These are phyloP conservation scores for Hydractinia echinata DNA, from an alignment of 30 jellyfish, hydroid and myxozoan genomes.

Conservation along the genomic window DNA sequence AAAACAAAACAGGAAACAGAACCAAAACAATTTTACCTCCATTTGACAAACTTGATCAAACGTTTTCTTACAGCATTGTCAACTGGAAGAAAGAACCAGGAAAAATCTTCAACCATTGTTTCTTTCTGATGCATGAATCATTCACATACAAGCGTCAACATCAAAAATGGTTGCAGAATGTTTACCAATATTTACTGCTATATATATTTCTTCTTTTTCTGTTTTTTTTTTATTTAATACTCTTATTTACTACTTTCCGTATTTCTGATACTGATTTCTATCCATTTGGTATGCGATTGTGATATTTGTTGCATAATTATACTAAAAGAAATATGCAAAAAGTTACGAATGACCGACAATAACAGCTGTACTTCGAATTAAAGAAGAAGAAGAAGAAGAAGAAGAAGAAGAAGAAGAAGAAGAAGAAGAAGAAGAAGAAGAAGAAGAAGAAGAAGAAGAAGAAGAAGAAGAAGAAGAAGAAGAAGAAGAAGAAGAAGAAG, in stretches of 20 bases:
- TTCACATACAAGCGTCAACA: too few species aligned
- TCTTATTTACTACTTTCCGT: too few species aligned
- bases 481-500: constrained; percentile 58
- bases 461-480: constrained; percentile 61
- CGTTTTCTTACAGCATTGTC: constrained; percentile 1
- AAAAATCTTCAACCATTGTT: not conserved
- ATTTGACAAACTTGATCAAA: not conserved
- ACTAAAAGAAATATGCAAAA: not conserved
- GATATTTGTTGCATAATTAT: not conserved
- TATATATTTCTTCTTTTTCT: too few species aligned
- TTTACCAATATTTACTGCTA: too few species aligned
- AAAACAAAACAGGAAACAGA: not conserved
- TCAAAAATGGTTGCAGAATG: too few species aligned
- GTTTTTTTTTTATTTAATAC: too few species aligned
- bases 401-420: constrained; percentile 23
- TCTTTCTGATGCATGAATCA: too few species aligned
- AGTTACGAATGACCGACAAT: not conserved
- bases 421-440: constrained; percentile 39
- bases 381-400: constrained; percentile 26
- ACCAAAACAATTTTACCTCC: not conserved
- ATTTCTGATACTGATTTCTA: too few species aligned
- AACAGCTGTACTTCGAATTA: not conserved
- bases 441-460: constrained; percentile 50
- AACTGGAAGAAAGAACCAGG: not conserved
- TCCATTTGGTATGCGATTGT: too few species aligned